Evolutionary conservation across 2,113 vertebrate species (phyloP), one percentile per base, ranked within the genome.

Genomic region (Zootoca vivipara): DNA sequence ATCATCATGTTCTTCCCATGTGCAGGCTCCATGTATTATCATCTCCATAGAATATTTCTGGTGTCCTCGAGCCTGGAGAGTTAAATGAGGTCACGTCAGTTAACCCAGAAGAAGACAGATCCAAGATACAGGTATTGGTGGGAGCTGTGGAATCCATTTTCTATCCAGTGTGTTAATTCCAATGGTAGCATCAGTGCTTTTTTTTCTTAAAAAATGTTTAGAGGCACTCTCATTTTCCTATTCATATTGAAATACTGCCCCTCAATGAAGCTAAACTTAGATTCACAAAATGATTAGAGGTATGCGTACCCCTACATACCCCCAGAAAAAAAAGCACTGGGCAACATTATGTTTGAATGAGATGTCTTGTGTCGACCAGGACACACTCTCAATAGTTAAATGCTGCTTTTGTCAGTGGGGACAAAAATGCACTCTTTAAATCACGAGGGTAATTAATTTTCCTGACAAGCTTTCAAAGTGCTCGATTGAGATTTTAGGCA

Each of bases 361-460:
- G 86, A 90, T 93, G 89, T 88, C 90, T 91, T 33, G 81, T 85
- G 70, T 86, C 1, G 22, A 89, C 87, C 89, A 85, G 33, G 88
- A n/a, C 78, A 86, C 87, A 72, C 83, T 93, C 93, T 95, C 86
- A 94, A 90, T 91, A 94, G 94, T 95, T 93, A 96, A 97, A 95
- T 82, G 83, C 85, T 93, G 92, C 90, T 78, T 95, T 94, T 95
- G 93, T 95, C 94, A 90, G 22, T 64, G 87, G 93, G 89, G 95
- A 95, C 88, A 93, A 90, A 91, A 92, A 82, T 35, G 24, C 65
- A 85, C 92, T 95, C 85, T 92, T 93, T 94, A 95, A 96, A 94
- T 96, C 95, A 93, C 95, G 88, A 92, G 80, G 89, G 91, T 94
- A 96, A 96, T 97, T 97, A 95, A 95, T 96, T 96, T 95, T 92